Base-by-base conservation (phyloP, 1,140 invertebrate species). In the Popillia japonica region DNA sequence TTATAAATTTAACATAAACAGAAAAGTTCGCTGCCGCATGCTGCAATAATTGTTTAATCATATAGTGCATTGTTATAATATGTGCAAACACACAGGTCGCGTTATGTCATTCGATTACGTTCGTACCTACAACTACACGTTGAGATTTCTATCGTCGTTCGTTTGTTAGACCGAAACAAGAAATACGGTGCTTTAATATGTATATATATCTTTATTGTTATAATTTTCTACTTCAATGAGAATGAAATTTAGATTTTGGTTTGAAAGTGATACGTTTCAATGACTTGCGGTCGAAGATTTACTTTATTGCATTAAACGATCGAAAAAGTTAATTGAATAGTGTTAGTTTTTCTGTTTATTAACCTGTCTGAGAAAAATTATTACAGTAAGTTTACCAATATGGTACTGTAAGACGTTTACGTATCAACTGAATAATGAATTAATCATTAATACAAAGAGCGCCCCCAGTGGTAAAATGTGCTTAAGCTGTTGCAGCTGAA, bases 1-100 rank as follows among this genome's bases (percentile, higher is more conserved):
- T 74, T n/a, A 74, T 74, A 74, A 74, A 74, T 74, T 74, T 40
- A 74, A 74, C 72, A 74, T 74, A 74, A 74, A 74, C 27, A 74
- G 22, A 74, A 20, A 74, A 74, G 27, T 42, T n/a, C n/a, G 40
- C 41, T 42, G 61, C 3, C 20, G 10, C 34, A 41, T 74, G 34
- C n/a, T 42, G 72, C 41, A 74, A 74, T 74, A 74, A 41, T 74
- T 74, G 27, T 74, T 74, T 41, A 74, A 74, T 74, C 72, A 40
- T 74, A 41, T 74, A 41, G 22, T 74, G 41, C 34, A 74, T 44
- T 34, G 72, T 74, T 41, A 74, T n/a, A 17, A n/a, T 40, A 68
- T 22, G 22, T 68, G 11, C 61, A 68, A 27, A 68, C 61, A 10
- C 9, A 68, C 14, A 68, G 22, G 27, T 68, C 61, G 48, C 11